Percentiles rank a stretch among this genome's conserved stretches.
Conservation (phyloP, 64 coral and sea anemone genomes). For the Trachythela sp. region DNA sequence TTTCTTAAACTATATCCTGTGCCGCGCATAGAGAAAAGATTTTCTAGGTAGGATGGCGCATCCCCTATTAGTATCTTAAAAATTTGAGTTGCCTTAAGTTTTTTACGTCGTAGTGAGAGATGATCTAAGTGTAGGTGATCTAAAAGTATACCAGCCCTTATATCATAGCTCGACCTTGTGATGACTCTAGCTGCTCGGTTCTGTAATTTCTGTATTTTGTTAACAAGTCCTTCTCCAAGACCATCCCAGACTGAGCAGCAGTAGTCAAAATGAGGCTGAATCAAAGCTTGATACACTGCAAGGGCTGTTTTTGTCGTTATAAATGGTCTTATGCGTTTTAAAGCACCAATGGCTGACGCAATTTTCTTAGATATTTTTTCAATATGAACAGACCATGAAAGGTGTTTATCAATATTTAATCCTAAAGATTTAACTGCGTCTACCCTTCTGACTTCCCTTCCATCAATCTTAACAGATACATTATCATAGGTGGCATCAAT, state of each 20-base stretch:
- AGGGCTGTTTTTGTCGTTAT: neutral
- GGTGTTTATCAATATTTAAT: neutral
- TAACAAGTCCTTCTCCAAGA: neutral
- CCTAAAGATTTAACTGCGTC: slow-evolving; percentile 14
- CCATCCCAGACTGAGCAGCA: neutral
- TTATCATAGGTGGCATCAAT: neutral
- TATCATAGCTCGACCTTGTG: no score
- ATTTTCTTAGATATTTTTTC: slow-evolving; percentile 32
- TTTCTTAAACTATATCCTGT: no score
- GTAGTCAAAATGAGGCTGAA: neutral
- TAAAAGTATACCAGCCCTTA: no score
- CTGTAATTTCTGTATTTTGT: no score
- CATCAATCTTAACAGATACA: neutral
- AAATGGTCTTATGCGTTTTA: neutral
- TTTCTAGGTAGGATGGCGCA: no score
- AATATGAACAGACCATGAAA: slow-evolving; percentile 34
- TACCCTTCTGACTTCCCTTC: neutral
- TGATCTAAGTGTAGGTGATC: no score
- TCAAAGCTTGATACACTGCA: neutral
- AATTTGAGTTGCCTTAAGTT: no score
- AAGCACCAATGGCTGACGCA: neutral
- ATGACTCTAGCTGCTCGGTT: no score
- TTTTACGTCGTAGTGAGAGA: no score
- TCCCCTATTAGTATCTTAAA: no score
- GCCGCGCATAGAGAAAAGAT: no score